Conservation (phyloP, 2,113 vertebrate species). For the Pelodiscus sinensis region DNA sequence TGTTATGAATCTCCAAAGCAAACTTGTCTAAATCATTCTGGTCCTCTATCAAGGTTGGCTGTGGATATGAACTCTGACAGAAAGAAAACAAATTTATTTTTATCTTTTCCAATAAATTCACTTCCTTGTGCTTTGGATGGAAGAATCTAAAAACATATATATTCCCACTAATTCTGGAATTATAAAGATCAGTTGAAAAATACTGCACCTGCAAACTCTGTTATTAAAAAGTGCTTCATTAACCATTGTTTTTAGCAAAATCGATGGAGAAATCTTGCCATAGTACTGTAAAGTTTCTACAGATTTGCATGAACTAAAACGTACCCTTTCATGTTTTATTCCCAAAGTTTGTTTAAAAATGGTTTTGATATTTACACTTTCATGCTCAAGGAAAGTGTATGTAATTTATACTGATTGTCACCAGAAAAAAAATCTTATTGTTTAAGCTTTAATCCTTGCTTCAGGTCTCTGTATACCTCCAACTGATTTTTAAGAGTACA, state of each 20-base stretch:
- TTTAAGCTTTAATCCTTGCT: background rate
- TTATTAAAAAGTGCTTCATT: conserved; percentile 43
- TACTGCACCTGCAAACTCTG: conserved; percentile 37
- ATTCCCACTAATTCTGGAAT: conserved; percentile 67
- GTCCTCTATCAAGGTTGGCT: conserved; percentile 88
- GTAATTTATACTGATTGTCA: background rate
- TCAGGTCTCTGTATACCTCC: background rate
- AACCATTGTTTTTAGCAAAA: conserved; percentile 22
- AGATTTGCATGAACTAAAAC: background rate
- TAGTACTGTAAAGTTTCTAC: background rate
- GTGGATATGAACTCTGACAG: conserved; percentile 94
- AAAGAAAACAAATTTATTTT: conserved; percentile 94
- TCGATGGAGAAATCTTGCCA: background rate
- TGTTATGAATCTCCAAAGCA: conserved; percentile 94
- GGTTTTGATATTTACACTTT: background rate
- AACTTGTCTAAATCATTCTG: conserved; percentile 94
- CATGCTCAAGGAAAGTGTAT: background rate
- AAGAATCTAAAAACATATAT: conserved; percentile 75
- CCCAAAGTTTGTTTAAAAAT: background rate
- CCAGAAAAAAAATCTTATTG: background rate
- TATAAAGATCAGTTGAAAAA: conserved; percentile 63
- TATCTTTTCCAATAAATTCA: conserved; percentile 92
- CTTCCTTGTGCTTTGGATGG: conserved; percentile 73
- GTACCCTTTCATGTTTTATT: background rate
- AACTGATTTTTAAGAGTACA: background rate